Evolutionary conservation across 1,140 invertebrate species (phyloP), one percentile per base, ranked within the genome.

Genomic region (Drosophila orena): DNA sequence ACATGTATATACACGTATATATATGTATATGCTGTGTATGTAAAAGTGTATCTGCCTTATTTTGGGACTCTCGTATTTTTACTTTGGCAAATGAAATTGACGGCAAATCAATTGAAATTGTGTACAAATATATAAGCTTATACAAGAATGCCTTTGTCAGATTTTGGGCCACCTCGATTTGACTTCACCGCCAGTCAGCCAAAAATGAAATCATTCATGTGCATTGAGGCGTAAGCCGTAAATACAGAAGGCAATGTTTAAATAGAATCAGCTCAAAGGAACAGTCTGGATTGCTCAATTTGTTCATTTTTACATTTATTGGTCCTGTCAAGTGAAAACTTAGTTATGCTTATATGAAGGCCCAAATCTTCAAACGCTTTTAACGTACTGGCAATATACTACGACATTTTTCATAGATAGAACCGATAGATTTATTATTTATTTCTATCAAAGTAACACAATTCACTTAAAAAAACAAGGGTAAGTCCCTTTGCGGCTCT

Each of bases 71-170:
- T 66, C 59, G 50, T 55, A 58, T 68, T 74, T 77, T 47, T 68
- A 55, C 47, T 57, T 52, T 62, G 62, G 42, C 69, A 81, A 85
- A 81, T 74, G 61, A 89, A 89, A 85, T 90, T 89, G 84, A 89
- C 77, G 86, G 76, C 81, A 90, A 89, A 89, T 89, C 84, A 90
- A 89, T 90, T 90, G 84, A 90, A 80, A 83, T 81, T 55, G 52
- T 61, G 37, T 58, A 57, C 44, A 68, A 35, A 77, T 71, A 55
- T 58, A 30, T 64, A 50, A 17, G 47, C 47, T 50, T n/a, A 34
- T 34, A 55, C 37, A 24, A 38, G 37, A 57, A 83, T 74, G 49
- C 44, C 22, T 53, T 38, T 46, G 52, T 65, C 74, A 53, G 22
- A 30, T 20, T 61, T 50, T 15, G 27, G 47, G 46, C 22, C 62